Conservation (phyloP, 2,888 invertebrate species). For the Lamellibrachia satsuma region DNA sequence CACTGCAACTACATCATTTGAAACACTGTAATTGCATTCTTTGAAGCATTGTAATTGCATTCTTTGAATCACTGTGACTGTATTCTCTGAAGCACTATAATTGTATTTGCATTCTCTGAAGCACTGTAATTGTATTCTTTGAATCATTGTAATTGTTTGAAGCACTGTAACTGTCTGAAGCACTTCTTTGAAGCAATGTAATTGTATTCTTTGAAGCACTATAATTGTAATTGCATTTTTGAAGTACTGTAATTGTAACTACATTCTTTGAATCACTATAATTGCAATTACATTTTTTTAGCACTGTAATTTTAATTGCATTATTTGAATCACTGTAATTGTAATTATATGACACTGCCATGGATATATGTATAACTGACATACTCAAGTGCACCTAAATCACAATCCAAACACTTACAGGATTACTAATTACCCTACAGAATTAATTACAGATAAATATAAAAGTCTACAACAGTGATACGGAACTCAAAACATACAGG, state of each 20-base stretch:
- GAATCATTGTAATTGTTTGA: background rate
- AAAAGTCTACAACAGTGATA: background rate
- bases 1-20: no score
- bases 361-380: background rate
- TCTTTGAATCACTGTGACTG: background rate
- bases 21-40: background rate
- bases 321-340: background rate
- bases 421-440: background rate
- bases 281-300: background rate
- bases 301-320: background rate
- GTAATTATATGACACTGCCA: background rate
- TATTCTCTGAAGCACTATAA: background rate
- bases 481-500: background rate
- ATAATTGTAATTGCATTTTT: no score
- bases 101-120: background rate
- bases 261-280: background rate
- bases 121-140: background rate
- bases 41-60: background rate
- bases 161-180: no score
- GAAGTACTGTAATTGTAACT: background rate
- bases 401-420: background rate
- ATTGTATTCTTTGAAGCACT: no score
- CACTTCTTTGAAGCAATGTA: no score
- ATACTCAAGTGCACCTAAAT: background rate
- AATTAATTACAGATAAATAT: background rate